Base-by-base conservation (phyloP, 2,113 vertebrate genomes). In the Crotalus helleri region DNA sequence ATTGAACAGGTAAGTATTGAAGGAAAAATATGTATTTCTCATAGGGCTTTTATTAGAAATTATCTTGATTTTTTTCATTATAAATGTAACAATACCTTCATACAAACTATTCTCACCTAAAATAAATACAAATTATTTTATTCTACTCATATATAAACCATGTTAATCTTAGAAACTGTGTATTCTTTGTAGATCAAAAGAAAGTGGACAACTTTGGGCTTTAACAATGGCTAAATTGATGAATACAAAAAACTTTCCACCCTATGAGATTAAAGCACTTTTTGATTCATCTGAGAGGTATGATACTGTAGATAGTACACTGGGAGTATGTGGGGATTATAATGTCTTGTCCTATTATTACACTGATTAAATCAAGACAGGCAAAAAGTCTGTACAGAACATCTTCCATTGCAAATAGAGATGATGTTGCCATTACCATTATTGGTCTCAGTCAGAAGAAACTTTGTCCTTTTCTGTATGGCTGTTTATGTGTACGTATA, bases 151-250 rank as follows among this genome's bases (percentile, higher is more conserved):
- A 85, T 33, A 26, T 53, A 81, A 59, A 11, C n/a, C 10, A 58
- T n/a, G 0, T 61, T 24, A 26, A 90, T 90, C 19, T 85, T 15
- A 33, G 51, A 90, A 58, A 33, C n/a, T 39, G 91, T 33, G 94
- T 89, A n/a, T 24, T 57, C 91, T 95, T 94, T 96, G 53, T 95
- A 99, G 99, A 94, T 99, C 99, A 29, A 94, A 97, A 94, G 97
- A 98, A 91, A 97, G 96, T 29, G 99, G 99, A 89, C 97, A 98
- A 92, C 97, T 99, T 26, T 99, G 99, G 99, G 98, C 99, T 95
- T 97, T 99, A 96, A 98, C 98, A 88, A 96, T 99, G 94, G 97
- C 98, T 94, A 98, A 98, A 96, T 97, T 98, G 96, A 97, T 99
- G 3, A 88, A 89, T 90, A 95, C 85, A 46, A 97, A 93, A 91